Conservation (phyloP, 1,140 invertebrate species). For the Trachymyrmex cornetzi region DNA sequence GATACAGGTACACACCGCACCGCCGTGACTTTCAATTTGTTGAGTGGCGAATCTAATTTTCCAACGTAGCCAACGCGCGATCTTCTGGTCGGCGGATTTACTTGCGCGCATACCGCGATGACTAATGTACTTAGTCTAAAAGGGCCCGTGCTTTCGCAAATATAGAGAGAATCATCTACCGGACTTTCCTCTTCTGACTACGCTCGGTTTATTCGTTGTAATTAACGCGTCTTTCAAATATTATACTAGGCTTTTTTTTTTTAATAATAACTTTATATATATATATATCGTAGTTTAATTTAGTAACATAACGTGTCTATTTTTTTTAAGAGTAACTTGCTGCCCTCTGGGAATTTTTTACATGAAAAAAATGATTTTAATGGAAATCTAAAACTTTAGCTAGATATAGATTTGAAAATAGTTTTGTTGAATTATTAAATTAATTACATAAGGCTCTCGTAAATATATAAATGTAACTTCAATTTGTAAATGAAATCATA, state of each 20-base stretch:
- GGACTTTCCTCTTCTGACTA: not conserved
- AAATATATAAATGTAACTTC: too few relatives aligned
- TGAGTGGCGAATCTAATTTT: constrained; percentile 70
- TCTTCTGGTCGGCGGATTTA: constrained; percentile 56
- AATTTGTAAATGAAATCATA: too few relatives aligned
- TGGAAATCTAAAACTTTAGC: too few relatives aligned
- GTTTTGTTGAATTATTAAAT: too few relatives aligned
- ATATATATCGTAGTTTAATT: not conserved
- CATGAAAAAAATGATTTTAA: too few relatives aligned
- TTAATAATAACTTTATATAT: not conserved
- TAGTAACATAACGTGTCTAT: not conserved
- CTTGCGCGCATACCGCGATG: constrained; percentile 58
- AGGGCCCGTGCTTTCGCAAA: constrained; percentile 39
- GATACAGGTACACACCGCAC: constrained; percentile 60
- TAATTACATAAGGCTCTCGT: too few relatives aligned
- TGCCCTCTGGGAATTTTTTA: not conserved
- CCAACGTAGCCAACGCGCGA: constrained; percentile 45
- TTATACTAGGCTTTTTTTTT: not conserved
- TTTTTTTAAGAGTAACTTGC: not conserved
- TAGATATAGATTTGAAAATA: too few relatives aligned
- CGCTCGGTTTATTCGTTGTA: not conserved
- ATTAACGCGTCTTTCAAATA: not conserved
- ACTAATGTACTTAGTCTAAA: constrained; percentile 62
- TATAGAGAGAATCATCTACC: constrained; percentile 36
- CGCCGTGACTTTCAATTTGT: constrained; percentile 76